Percentiles rank a stretch among this genome's conserved stretches.
Conservation (phyloP, 2,797 vertebrate genomes). For the Discoglossus pictus region DNA sequence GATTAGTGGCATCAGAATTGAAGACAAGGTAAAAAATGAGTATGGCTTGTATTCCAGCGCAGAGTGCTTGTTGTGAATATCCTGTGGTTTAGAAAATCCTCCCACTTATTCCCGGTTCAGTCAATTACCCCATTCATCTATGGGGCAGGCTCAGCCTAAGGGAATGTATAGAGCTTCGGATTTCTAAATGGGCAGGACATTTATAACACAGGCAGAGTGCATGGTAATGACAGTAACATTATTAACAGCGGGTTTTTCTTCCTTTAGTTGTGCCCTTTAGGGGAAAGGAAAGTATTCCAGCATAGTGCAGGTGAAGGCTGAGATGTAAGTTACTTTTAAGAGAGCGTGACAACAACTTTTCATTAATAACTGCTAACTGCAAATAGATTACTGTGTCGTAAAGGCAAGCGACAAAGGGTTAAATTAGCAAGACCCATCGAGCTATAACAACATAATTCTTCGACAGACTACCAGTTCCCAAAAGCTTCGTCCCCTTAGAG, state of each 20-base stretch:
- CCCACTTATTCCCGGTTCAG: slow-evolving; percentile 51
- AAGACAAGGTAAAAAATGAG: slow-evolving; percentile 49
- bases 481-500: neutral
- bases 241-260: slow-evolving; percentile 59
- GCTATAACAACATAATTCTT: no score
- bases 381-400: no score
- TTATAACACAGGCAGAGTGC: slow-evolving; percentile 50
- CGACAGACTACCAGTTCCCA: neutral
- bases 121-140: slow-evolving; percentile 52
- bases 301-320: neutral
- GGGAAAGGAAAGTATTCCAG: slow-evolving; percentile 48
- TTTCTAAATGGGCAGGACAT: slow-evolving; percentile 53
- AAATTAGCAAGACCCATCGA: no score
- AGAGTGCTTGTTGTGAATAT: slow-evolving; percentile 52
- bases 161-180: slow-evolving; percentile 50
- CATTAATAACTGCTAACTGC: no score
- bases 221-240: slow-evolving; percentile 47
- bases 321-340: neutral
- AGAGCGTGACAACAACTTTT: no score
- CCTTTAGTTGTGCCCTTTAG: slow-evolving; percentile 57
- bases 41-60: slow-evolving; percentile 47
- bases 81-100: slow-evolving; percentile 50
- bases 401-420: no score
- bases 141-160: slow-evolving; percentile 48
- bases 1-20: slow-evolving; percentile 47